phyloP scores from a whole-genome alignment of 2,888 invertebrate species.

The Ophion slaviceki region DNA sequence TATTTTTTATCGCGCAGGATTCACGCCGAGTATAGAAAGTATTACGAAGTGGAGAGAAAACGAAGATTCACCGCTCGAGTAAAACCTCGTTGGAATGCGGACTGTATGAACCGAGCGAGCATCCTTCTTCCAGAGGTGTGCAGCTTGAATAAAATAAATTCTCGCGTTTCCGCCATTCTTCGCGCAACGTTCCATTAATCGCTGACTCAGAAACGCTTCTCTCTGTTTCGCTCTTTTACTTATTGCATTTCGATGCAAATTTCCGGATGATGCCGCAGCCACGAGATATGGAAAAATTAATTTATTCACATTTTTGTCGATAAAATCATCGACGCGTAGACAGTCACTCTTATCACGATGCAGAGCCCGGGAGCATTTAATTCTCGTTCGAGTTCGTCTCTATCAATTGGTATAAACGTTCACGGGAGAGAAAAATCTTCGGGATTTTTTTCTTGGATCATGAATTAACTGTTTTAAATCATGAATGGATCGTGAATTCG shows the following conservation, averaged over 20 bases:
- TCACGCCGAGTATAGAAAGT: conserved; percentile 13
- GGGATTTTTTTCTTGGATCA: too few species aligned
- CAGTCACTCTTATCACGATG: background rate
- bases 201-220: background rate
- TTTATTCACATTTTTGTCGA: background rate
- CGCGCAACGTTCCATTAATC: conserved; percentile 19
- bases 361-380: background rate
- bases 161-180: conserved; percentile 6
- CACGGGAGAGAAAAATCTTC: too few species aligned
- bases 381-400: background rate
- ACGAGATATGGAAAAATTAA: background rate
- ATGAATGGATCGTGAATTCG: too few species aligned
- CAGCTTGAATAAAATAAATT: conserved; percentile 22
- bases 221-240: background rate
- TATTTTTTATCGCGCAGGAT: conserved; percentile 7
- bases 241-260: conserved; percentile 4
- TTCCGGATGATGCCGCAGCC: background rate
- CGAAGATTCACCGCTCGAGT: conserved; percentile 31
- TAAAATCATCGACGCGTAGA: background rate
- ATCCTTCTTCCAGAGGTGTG: conserved; percentile 23
- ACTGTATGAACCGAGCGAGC: background rate
- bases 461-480: too few species aligned
- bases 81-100: conserved; percentile 26
- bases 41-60: conserved; percentile 29
- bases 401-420: too few species aligned